A percentile compares a stretch with the other conserved stretches of the same genome.
phyloP scores from a whole-genome alignment of 2,888 invertebrate genomes.

The Spicauda simplicius region DNA sequence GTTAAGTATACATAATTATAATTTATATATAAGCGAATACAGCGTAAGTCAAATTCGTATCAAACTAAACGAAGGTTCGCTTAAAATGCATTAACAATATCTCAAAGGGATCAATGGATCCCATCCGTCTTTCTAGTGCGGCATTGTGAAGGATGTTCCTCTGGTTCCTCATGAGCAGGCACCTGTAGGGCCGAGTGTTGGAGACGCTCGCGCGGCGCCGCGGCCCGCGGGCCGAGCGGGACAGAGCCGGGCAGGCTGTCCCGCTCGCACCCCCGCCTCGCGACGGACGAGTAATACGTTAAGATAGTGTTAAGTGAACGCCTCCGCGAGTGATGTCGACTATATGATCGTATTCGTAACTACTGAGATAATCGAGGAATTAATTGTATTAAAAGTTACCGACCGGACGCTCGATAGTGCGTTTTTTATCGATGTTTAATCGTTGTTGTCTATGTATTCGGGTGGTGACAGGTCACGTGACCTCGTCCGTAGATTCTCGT shows the following conservation, averaged over 20 bases:
- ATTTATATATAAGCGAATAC: too few relatives aligned
- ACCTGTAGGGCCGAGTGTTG: not conserved
- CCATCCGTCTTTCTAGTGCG: too few relatives aligned
- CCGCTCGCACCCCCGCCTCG: constrained; percentile 28
- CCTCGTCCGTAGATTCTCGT: not conserved
- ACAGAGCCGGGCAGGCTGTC: constrained; percentile 46
- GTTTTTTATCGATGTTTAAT: not conserved
- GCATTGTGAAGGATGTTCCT: not conserved
- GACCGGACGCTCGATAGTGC: constrained; percentile 41
- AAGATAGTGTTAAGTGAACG: constrained; percentile 27
- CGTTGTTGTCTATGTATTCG: constrained; percentile 11
- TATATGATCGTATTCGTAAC: constrained; percentile 22
- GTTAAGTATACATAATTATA: too few relatives aligned
- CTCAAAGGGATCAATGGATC: too few relatives aligned
- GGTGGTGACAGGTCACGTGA: constrained; percentile 10
- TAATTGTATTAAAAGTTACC: constrained; percentile 66
- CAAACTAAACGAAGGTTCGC: too few relatives aligned
- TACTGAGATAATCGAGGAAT: constrained; percentile 64
- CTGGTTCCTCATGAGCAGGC: not conserved
- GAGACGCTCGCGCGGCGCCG: constrained; percentile 23
- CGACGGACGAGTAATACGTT: constrained; percentile 22
- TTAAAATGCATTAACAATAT: too few relatives aligned
- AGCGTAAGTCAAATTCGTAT: too few relatives aligned
- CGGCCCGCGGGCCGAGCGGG: constrained; percentile 36
- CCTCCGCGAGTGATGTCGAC: not conserved